Evolutionary conservation across 1,140 invertebrate genomes (phyloP).

Genomic region (Berghia stephanieae): DNA sequence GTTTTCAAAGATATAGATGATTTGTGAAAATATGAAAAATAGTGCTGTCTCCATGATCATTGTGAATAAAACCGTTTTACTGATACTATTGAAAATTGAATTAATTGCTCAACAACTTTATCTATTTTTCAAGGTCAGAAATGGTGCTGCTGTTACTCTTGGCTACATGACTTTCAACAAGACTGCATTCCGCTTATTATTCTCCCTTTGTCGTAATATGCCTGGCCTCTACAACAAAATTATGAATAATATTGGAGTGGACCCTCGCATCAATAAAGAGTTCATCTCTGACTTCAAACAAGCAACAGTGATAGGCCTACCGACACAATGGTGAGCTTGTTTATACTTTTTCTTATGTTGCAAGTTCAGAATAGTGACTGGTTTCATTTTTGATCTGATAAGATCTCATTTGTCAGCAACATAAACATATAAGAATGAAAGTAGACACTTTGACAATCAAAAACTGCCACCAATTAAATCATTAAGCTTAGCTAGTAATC

Average conservation of each 20-base stretch:
- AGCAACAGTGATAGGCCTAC: conserved; percentile 62
- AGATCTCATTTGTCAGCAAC: no score
- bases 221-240: conserved; percentile 61
- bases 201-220: conserved; percentile 62
- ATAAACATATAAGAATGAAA: no score
- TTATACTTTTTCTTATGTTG: conserved; percentile 6
- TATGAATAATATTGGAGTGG: conserved; percentile 60
- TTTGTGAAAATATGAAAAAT: no score
- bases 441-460: no score
- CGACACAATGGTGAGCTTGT: conserved; percentile 59
- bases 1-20: no score
- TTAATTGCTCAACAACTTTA: not conserved
- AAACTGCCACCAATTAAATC: no score
- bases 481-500: no score
- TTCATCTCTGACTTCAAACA: conserved; percentile 64
- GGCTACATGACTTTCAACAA: conserved; percentile 66
- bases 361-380: no score
- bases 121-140: conserved; percentile 44
- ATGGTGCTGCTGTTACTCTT: conserved; percentile 60
- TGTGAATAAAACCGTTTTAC: not conserved
- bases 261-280: conserved; percentile 61
- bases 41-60: no score
- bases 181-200: conserved; percentile 60
- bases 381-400: no score
- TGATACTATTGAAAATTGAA: not conserved